Evolutionary conservation across 37 sponge, comb jelly and placozoan genomes (phyloP).

Genomic region (Crambe crambe): DNA sequence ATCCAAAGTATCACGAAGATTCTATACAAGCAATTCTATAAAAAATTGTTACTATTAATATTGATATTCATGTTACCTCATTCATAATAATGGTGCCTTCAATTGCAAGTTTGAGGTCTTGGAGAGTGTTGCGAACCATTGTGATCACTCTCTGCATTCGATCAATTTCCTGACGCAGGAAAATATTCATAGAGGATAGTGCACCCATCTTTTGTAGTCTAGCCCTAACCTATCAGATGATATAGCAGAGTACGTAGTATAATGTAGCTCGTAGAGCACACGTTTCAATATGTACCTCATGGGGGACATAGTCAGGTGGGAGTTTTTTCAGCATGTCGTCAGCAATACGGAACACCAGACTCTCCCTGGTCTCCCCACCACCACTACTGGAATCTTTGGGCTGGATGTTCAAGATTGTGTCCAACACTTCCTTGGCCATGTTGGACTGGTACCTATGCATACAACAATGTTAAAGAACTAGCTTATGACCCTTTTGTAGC

Average conservation of each 20-base stretch:
- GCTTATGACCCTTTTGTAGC: not conserved
- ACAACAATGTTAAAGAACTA: not conserved
- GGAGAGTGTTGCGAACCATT: constrained; percentile 78
- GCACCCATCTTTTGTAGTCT: constrained; percentile 94
- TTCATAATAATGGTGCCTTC: constrained; percentile 99
- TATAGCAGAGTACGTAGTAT: not conserved
- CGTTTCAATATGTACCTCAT: constrained; percentile 66
- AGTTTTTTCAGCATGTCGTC: constrained; percentile 95
- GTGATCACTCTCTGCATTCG: constrained; percentile 97
- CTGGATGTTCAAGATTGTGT: constrained; percentile 96
- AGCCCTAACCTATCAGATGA: constrained; percentile 71
- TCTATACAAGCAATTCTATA: constrained; percentile 27
- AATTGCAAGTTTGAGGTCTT: constrained; percentile 94
- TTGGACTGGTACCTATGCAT: constrained; percentile 88
- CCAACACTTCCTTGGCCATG: constrained; percentile 91
- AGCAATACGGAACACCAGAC: constrained; percentile 83
- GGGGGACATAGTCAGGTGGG: constrained; percentile 93
- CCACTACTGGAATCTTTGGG: constrained; percentile 98
- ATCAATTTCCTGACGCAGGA: constrained; percentile 98
- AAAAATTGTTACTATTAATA: not conserved
- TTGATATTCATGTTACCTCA: constrained; percentile 54
- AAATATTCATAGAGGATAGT: constrained; percentile 98
- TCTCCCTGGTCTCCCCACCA: constrained; percentile 98
- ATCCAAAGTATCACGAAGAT: constrained; percentile 92
- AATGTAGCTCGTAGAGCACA: not conserved